Evolutionary conservation across 23 tunicate genomes (phyloP), one percentile per base, ranked within the genome.

Genomic region (Halocynthia roretzi): DNA sequence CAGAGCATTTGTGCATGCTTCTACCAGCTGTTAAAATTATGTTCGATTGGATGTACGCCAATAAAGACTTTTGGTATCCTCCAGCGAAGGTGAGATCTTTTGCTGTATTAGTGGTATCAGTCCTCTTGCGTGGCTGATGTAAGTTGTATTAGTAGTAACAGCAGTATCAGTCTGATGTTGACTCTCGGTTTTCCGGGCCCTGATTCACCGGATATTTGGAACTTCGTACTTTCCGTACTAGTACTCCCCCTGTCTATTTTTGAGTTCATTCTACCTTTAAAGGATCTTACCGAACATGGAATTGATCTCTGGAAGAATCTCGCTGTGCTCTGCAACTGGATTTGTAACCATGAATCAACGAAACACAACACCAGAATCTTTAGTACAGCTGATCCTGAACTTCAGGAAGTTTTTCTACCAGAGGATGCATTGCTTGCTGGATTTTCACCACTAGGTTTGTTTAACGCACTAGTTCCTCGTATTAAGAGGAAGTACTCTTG

Each of bases 41-140:
- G 15, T 92, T 61, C 66, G 98, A 92, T 58, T 92, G 98, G 98
- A 62, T 92, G 87, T 86, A 76, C 71, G 53, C 83, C 76, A 86
- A 86, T 56, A 70, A 72, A 52, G 51, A 69, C 12, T 48, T 79
- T 15, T 92, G 98, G 98, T 92, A 84, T 67, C 96, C 88, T 5
- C 93, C 83, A 21, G 83, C 86, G 10, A 7, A 66, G 51, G 71
- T 22, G 58, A 55, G 72, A 18, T n/a, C 11, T 71, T 40, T 71
- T 20, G 22, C n/a, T 20, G 70, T 10, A 65, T 65, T 63, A n/a
- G n/a, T n/a, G n/a, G n/a, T n/a, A n/a, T n/a, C n/a, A n/a, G n/a
- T n/a, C n/a, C n/a, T n/a, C n/a, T n/a, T n/a, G n/a, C n/a, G n/a
- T n/a, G n/a, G n/a, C n/a, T n/a, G n/a, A n/a, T n/a, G n/a, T n/a